A percentile compares a stretch with the other conserved stretches of the same genome.
These are phyloP conservation scores for Spodoptera frugiperda DNA, from an alignment of 1,140 invertebrate species.

Conservation along the genomic window DNA sequence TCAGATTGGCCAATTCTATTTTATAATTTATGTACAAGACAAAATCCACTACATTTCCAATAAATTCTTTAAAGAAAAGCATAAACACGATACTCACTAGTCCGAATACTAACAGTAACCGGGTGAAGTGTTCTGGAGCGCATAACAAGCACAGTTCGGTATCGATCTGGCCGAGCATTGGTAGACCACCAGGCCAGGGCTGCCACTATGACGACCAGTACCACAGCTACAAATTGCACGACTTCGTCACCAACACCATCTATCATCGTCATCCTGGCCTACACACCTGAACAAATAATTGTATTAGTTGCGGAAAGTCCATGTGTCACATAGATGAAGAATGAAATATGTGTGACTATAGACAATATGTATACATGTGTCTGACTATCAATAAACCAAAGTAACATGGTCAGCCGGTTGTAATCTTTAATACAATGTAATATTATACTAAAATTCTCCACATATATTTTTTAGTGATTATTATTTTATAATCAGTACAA, in stretches of 20 bases:
- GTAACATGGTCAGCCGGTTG: too few species aligned
- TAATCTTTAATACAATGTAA: too few species aligned
- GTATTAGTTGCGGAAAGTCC: too few species aligned
- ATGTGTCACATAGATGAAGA: too few species aligned
- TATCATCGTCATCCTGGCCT: slow-evolving; percentile 88
- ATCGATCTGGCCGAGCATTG: slow-evolving; percentile 82
- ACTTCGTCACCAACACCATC: slow-evolving; percentile 95
- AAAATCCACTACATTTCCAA: too few species aligned
- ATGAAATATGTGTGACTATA: too few species aligned
- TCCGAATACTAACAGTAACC: slow-evolving; percentile 74
- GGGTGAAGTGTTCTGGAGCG: slow-evolving; percentile 72
- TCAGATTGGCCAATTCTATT: background rate
- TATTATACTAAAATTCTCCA: too few species aligned
- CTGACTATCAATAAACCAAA: too few species aligned
- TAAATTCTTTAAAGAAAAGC: background rate
- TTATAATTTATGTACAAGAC: too few species aligned
- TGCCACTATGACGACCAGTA: slow-evolving; percentile 88
- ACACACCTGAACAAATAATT: slow-evolving; percentile 25
- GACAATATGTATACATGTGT: too few species aligned
- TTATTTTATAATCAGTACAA: too few species aligned
- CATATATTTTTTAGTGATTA: too few species aligned
- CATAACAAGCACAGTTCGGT: slow-evolving; percentile 85
- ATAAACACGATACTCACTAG: slow-evolving; percentile 63
- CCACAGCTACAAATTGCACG: slow-evolving; percentile 89
- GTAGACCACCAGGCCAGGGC: slow-evolving; percentile 92